Evolutionary conservation across 2,888 invertebrate species (phyloP).

Genomic region (Leptopilina drosophilae): DNA sequence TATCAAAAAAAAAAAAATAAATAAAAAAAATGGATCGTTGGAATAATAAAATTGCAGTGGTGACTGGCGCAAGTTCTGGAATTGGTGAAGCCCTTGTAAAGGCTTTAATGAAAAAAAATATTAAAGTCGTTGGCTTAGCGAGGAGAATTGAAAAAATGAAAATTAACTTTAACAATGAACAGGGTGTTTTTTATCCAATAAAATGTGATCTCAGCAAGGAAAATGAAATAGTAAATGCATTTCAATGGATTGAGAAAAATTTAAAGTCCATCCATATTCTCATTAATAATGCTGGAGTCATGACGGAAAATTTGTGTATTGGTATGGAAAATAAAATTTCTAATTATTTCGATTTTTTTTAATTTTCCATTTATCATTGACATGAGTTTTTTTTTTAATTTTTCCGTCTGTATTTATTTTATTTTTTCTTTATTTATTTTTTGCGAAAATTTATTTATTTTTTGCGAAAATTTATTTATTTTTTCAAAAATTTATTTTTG

Average conservation of each 20-base stretch:
- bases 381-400: too few relatives aligned
- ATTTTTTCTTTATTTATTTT: background rate
- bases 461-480: too few relatives aligned
- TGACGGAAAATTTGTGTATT: constrained; percentile 67
- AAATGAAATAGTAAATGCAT: constrained; percentile 79
- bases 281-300: constrained; percentile 81
- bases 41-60: constrained; percentile 76
- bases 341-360: too few relatives aligned
- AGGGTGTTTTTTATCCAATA: constrained; percentile 68
- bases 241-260: constrained; percentile 78
- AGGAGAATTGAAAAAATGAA: constrained; percentile 76
- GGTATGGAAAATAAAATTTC: constrained; percentile 54
- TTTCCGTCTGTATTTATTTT: too few relatives aligned
- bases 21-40: constrained; percentile 73
- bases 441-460: too few relatives aligned
- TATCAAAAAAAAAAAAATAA: too few relatives aligned
- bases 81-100: constrained; percentile 75
- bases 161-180: constrained; percentile 69
- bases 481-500: too few relatives aligned
- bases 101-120: constrained; percentile 74
- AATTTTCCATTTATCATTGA: too few relatives aligned
- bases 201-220: constrained; percentile 79
- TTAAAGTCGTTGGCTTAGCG: constrained; percentile 75
- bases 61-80: constrained; percentile 78
- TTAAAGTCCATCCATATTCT: constrained; percentile 80